Base-by-base conservation (phyloP, 2,888 invertebrate species). In the Rhingia campestris region DNA sequence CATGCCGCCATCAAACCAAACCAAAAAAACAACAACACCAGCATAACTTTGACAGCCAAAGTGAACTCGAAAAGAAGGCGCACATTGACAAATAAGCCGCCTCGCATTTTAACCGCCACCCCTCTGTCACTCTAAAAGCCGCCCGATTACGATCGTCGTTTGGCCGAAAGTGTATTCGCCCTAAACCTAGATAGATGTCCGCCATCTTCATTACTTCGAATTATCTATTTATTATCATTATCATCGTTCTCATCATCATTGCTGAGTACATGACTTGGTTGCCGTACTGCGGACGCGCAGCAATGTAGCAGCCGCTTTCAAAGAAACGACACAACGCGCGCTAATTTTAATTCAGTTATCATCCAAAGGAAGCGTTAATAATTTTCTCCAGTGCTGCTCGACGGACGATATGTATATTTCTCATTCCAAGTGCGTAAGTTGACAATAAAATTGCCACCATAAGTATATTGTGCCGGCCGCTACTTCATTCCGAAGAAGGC, bases 281-380 rank as follows among this genome's bases (percentile, higher is more conserved):
- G 58, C 63, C 64, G 45, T 35, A 64, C 56, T 14, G 37, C 59
- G 67, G 56, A 69, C 76, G 69, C 76, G 43, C 10, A 63, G 56
- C 61, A 56, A 69, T 77, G 69, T 14, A 30, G 22, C 33, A 56
- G 63, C 22, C n/a, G 30, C 54, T 22, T 14, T 61, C 47, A 66
- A 74, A 61, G 73, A n/a, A 58, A 32, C 54, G n/a, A 59, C 54
- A 14, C 35, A 64, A 73, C 53, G 66, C 63, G 79, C 81, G 81
- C 75, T 85, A 81, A 85, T 85, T 85, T 76, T 85, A 76, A 85
- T 85, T 85, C 85, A 85, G 81, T 81, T 81, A 81, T 81, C 85
- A 81, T 85, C 72, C 75, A 58, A 81, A 76, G 85, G 81, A 85
- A 85, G 67, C 81, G 81, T 76, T 81, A 72, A 81, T 81, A 72